Evolutionary conservation across 64 coral and sea anemone genomes (phyloP).

Genomic region (Porites lutea): DNA sequence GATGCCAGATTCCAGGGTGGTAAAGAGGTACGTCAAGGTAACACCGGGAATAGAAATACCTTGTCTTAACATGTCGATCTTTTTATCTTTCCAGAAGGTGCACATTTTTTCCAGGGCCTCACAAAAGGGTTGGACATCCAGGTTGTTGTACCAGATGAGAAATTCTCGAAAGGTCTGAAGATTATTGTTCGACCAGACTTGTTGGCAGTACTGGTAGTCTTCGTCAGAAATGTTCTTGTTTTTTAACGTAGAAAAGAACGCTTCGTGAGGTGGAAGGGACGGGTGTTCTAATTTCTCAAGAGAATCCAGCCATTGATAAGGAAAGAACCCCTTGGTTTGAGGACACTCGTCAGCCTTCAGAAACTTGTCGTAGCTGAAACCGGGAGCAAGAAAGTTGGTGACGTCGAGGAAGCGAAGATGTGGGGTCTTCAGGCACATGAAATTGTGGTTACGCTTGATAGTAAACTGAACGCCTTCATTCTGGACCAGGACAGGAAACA

Average conservation of each 20-base stretch:
- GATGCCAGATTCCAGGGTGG: too few species aligned
- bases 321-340: conserved; percentile 3
- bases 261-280: neutral
- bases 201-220: too few species aligned
- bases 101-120: too few species aligned
- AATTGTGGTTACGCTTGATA: conserved; percentile 51
- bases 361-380: conserved; percentile 35
- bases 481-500: too few species aligned
- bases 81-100: too few species aligned
- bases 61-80: too few species aligned
- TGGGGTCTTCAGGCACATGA: conserved; percentile 19
- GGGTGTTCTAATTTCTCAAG: neutral
- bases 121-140: too few species aligned
- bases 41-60: too few species aligned
- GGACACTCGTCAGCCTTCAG: conserved; percentile 29
- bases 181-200: neutral
- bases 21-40: too few species aligned
- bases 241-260: neutral
- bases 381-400: neutral
- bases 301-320: neutral
- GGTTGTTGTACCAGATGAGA: neutral
- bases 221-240: too few species aligned
- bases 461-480: neutral
- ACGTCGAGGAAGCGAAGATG: conserved; percentile 34
- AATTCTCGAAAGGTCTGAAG: conserved; percentile 40